A percentile compares a stretch with the other conserved stretches of the same genome.
phyloP scores from a whole-genome alignment of 1,140 invertebrate genomes.

The Trypoxylus dichotomus region DNA sequence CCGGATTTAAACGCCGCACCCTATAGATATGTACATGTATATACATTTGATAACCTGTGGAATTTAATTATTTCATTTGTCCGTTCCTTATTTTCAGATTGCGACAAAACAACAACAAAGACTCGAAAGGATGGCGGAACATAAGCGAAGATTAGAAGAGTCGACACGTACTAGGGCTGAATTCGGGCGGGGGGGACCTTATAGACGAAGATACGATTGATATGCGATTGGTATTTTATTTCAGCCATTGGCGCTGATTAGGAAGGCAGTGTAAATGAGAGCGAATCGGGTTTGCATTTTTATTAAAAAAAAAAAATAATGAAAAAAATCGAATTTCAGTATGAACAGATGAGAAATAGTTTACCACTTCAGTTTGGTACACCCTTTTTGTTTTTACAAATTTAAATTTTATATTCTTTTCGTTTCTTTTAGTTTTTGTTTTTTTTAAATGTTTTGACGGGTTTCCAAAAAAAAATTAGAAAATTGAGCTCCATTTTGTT shows the following conservation, averaged over 20 bases:
- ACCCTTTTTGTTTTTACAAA: no score
- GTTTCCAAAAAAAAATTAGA: no score
- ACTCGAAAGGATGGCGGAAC: slow-evolving; percentile 81
- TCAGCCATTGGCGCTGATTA: neutral
- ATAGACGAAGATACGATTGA: slow-evolving; percentile 38
- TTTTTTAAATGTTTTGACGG: no score
- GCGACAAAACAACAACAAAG: slow-evolving; percentile 84
- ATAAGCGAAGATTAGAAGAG: slow-evolving; percentile 75
- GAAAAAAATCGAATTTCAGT: neutral
- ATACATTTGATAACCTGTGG: no score
- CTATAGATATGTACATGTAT: no score
- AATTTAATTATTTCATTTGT: neutral
- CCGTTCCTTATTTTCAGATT: slow-evolving; percentile 66
- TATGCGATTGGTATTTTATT: neutral
- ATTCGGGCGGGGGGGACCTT: slow-evolving; percentile 39
- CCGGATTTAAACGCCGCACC: no score
- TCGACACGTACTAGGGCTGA: slow-evolving; percentile 55
- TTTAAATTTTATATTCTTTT: no score
- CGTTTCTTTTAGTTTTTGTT: no score
- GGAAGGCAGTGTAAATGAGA: slow-evolving; percentile 18
- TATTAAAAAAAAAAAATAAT: neutral
- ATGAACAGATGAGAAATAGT: neutral
- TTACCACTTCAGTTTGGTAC: neutral
- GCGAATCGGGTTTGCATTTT: neutral
- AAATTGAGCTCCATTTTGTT: no score